Base-by-base conservation (phyloP, 2,888 invertebrate species). In the Cataglyphis cursor region DNA sequence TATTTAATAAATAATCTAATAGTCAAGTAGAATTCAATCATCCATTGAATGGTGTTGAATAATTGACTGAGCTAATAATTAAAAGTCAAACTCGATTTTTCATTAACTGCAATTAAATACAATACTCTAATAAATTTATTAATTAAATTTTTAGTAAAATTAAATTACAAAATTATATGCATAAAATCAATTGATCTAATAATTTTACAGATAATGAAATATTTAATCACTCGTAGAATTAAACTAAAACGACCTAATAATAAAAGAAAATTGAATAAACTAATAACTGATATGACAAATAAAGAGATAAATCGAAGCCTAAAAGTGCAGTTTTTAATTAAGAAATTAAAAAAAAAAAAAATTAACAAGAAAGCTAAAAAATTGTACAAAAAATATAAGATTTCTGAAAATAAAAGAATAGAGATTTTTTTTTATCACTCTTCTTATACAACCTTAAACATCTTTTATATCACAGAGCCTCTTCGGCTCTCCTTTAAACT, bases 401-500 rank as follows among this genome's bases (percentile, higher is more conserved):
- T 3, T 48, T 48, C 24, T 44, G 12, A 10, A 57, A 54, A 51
- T 15, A 9, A 57, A 57, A 54, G 35, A 72, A 38, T 54, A 35
- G 5, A 38, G 18, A 28, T 18, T 15, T 70, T 70, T 21, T 35
- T 4, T 35, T 15, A 70, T 8, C 3, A 35, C 6, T 5, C 21
- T 54, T 38, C n/a, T 15, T 12, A 21, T 21, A 57, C 21, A 24
- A 57, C 21, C 48, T 35, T 35, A 12, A 35, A 24, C 57, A 44
- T 62, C 21, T 62, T 54, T 18, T 48, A 15, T n/a, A 18, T 61
- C 61, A 28, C 21, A 4, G 10, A 8, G 6, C 24, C 24, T 12
- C 24, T 24, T 54, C 66, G 9, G 10, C 24, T 28, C 21, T 41
- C 38, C 75, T 54, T 66, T 68, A 66, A 75, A 54, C 75, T 38